Evolutionary conservation across 2,797 vertebrate species (phyloP).

Genomic region (Melanogrammus aeglefinus): DNA sequence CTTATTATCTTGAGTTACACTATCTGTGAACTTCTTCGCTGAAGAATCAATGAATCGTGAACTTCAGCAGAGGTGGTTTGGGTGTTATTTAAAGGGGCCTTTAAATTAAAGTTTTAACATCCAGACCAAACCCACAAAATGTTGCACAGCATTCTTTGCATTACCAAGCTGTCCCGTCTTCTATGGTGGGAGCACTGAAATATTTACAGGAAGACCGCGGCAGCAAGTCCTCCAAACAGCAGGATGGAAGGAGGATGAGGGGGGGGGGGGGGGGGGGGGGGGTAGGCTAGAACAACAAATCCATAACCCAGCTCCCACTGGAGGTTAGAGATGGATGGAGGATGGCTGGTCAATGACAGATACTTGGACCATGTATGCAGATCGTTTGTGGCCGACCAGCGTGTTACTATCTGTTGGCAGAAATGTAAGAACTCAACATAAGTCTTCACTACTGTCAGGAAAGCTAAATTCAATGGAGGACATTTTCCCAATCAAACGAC

Average conservation of each 20-base stretch:
- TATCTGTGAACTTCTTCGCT: background rate
- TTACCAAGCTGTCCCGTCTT: slow-evolving; percentile 6
- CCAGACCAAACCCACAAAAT: background rate
- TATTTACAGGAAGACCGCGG: slow-evolving; percentile 49
- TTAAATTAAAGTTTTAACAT: background rate
- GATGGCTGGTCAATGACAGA: background rate
- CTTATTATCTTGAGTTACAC: background rate
- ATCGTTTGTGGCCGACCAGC: too few relatives aligned
- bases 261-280: too few relatives aligned
- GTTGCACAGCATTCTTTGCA: slow-evolving; percentile 12
- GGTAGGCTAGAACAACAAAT: slow-evolving; percentile 25
- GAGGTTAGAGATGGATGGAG: background rate
- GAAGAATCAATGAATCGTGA: background rate
- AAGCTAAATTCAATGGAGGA: too few relatives aligned
- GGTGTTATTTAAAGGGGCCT: too few relatives aligned
- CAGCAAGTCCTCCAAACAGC: slow-evolving; percentile 48
- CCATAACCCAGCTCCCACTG: background rate
- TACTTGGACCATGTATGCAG: background rate
- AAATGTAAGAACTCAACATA: background rate
- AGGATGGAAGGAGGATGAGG: slow-evolving; percentile 32
- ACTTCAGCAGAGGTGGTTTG: background rate
- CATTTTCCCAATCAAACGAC: background rate
- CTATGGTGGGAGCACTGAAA: slow-evolving; percentile 40
- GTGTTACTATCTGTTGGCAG: too few relatives aligned
- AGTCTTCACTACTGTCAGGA: too few relatives aligned